Conservation (phyloP, 2,797 vertebrate species). For the Pantherophis vulpinus region DNA sequence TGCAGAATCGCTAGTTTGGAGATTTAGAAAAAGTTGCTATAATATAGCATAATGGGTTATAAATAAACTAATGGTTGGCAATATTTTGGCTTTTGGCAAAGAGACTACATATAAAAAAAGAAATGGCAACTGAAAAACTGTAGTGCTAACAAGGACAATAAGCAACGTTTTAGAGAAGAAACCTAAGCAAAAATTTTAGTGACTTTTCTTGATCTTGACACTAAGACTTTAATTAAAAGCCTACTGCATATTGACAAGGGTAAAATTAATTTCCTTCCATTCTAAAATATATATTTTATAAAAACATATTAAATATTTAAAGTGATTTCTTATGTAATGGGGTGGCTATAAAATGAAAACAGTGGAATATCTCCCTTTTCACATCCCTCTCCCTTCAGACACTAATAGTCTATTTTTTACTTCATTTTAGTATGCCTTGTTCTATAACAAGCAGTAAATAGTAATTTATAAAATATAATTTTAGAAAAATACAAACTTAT, state of each 20-base stretch:
- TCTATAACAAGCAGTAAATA: constrained; percentile 20
- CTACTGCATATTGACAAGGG: background rate
- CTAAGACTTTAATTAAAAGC: background rate
- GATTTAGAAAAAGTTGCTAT: background rate
- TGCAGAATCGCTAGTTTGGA: background rate
- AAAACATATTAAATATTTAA: background rate
- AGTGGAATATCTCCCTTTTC: background rate
- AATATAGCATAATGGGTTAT: background rate
- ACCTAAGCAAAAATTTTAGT: background rate
- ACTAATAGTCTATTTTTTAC: constrained; percentile 16
- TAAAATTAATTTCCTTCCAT: background rate
- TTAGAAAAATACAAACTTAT: background rate
- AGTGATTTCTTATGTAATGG: background rate
- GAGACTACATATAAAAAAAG: background rate
- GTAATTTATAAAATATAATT: background rate
- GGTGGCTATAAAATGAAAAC: background rate
- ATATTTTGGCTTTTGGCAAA: background rate
- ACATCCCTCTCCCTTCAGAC: background rate
- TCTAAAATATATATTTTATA: background rate
- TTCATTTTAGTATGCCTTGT: background rate
- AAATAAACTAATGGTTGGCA: background rate
- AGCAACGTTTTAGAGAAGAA: background rate
- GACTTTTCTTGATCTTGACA: background rate
- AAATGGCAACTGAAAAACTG: background rate
- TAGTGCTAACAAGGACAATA: background rate